Percentiles rank a stretch among this genome's conserved stretches.
phyloP scores from a whole-genome alignment of 2,888 invertebrate species.

The Dinocampus coccinellae region DNA sequence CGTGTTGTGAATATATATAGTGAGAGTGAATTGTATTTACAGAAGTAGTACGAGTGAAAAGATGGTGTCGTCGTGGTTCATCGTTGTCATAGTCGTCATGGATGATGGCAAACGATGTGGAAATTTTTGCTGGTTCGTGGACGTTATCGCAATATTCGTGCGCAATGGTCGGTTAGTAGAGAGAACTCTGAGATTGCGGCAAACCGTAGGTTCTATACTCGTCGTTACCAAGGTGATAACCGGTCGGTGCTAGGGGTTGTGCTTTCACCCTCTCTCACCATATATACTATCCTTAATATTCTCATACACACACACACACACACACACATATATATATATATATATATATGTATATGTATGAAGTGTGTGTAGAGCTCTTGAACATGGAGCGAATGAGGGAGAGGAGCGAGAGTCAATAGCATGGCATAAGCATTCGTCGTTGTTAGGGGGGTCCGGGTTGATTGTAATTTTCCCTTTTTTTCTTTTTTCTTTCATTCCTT shows the following conservation, averaged over 20 bases:
- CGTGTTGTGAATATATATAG: background rate
- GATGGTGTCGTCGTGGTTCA: conserved; percentile 1
- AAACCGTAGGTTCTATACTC: conserved; percentile 30
- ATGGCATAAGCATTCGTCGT: conserved; percentile 22
- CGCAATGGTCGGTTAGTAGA: background rate
- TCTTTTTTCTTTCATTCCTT: background rate
- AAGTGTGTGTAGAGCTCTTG: conserved; percentile 7
- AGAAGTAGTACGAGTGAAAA: background rate
- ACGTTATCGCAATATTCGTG: conserved; percentile 39
- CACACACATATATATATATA: background rate
- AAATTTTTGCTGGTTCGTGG: conserved; percentile 33
- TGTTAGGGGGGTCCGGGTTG: conserved; percentile 22
- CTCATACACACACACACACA: background rate
- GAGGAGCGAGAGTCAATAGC: background rate
- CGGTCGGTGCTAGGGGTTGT: conserved; percentile 25
- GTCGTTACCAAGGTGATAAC: conserved; percentile 45
- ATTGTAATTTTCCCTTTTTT: background rate
- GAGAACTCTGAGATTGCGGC: conserved; percentile 32
- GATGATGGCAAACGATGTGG: conserved; percentile 32
- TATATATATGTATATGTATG: background rate
- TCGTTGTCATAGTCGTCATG: too few species aligned
- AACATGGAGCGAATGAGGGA: conserved; percentile 7
- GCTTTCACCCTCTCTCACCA: conserved; percentile 2
- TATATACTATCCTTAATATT: background rate
- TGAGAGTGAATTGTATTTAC: background rate